Conservation (phyloP, 2,888 invertebrate genomes). For the Saturnia japonica region DNA sequence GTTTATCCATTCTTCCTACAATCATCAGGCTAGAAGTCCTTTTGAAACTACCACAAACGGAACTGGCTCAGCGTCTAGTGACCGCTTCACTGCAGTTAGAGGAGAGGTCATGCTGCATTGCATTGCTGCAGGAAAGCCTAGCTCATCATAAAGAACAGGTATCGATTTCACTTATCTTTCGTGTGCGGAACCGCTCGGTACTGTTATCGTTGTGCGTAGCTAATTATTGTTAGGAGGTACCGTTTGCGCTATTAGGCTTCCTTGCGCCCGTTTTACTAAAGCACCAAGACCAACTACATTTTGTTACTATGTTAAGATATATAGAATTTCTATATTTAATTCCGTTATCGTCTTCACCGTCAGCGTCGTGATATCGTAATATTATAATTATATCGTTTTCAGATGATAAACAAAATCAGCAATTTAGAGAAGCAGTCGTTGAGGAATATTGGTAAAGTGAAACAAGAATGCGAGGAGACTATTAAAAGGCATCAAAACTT, state of each 20-base stretch:
- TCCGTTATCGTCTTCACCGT: not conserved
- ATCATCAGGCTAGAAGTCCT: constrained; percentile 77
- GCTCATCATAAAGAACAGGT: constrained; percentile 81
- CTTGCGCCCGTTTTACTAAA: no score
- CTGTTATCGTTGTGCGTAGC: no score
- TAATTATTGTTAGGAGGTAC: no score
- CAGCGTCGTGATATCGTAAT: not conserved
- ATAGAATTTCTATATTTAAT: no score
- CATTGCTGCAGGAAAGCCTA: constrained; percentile 82
- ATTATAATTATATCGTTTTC: constrained; percentile 27
- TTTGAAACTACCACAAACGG: constrained; percentile 79
- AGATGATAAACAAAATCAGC: constrained; percentile 75
- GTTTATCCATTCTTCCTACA: not conserved
- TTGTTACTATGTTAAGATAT: no score
- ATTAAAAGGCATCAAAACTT: constrained; percentile 91
- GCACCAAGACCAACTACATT: no score
- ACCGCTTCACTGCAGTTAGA: constrained; percentile 83
- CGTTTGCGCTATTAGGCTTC: no score
- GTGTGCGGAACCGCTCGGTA: no score
- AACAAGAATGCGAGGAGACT: constrained; percentile 86
- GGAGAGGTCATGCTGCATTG: constrained; percentile 82
- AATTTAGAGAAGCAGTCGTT: constrained; percentile 72
- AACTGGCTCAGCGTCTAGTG: constrained; percentile 83
- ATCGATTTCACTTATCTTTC: not conserved
- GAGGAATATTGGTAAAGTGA: constrained; percentile 66